Percentiles rank a stretch among this genome's conserved stretches.
These are phyloP conservation scores for Sclerodermus sp. DNA, from an alignment of 2,888 invertebrate species.

Conservation along the genomic window DNA sequence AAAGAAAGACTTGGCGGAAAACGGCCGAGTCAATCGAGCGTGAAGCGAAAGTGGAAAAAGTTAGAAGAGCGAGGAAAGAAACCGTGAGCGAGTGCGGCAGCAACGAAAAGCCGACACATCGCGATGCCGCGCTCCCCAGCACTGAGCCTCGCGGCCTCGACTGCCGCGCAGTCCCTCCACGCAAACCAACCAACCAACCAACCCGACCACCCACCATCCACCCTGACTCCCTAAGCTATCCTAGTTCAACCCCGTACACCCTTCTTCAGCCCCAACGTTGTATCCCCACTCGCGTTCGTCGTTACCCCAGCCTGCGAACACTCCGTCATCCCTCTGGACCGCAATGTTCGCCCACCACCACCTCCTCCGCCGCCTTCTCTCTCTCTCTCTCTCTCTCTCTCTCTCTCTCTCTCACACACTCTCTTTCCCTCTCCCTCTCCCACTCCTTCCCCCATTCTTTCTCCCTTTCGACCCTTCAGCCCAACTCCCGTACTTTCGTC, in stretches of 20 bases:
- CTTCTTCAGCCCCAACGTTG: constrained; percentile 9
- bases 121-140: constrained; percentile 53
- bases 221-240: constrained; percentile 10
- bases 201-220: constrained; percentile 32
- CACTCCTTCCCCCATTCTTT: not conserved
- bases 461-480: not conserved
- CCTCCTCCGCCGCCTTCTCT: too few species aligned
- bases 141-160: constrained; percentile 59
- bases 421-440: not conserved
- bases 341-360: constrained; percentile 42
- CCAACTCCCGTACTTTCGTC: constrained; percentile 6
- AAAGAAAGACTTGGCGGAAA: too few species aligned
- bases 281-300: constrained; percentile 8
- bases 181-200: constrained; percentile 50
- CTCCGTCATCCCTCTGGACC: constrained; percentile 44
- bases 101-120: constrained; percentile 51
- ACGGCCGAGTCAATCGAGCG: constrained; percentile 15
- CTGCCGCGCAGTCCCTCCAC: constrained; percentile 54
- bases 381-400: constrained; percentile 16
- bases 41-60: constrained; percentile 11
- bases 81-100: constrained; percentile 41
- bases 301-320: constrained; percentile 11
- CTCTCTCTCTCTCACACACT: constrained; percentile 4
- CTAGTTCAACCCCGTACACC: constrained; percentile 22
- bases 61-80: constrained; percentile 24